phyloP scores from a whole-genome alignment of 1,140 invertebrate genomes.

The Panulirus ornatus region DNA sequence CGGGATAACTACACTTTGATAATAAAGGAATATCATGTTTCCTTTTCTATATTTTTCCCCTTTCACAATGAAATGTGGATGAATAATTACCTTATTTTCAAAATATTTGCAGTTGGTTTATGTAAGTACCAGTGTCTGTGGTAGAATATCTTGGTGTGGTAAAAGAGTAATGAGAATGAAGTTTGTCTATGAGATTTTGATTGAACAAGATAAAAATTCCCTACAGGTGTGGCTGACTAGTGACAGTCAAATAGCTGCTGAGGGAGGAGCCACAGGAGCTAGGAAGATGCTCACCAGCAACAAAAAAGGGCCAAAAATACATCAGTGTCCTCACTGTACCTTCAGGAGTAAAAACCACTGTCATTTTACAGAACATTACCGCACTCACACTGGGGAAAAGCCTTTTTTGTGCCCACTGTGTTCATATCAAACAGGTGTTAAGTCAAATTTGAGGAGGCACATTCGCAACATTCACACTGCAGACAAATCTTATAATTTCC shows the following conservation, averaged over 20 bases:
- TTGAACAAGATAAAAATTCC: slow-evolving; percentile 18
- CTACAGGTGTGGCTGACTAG: slow-evolving; percentile 33
- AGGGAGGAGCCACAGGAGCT: background rate
- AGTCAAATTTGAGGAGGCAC: background rate
- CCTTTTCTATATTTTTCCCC: background rate
- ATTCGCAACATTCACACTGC: background rate
- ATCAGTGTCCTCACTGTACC: slow-evolving; percentile 34
- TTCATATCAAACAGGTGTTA: slow-evolving; percentile 2
- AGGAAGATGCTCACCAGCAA: background rate
- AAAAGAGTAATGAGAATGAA: background rate
- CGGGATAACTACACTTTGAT: too few relatives aligned
- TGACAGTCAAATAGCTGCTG: slow-evolving; percentile 13
- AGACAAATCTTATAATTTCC: background rate
- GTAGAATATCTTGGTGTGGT: background rate
- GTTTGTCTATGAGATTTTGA: background rate
- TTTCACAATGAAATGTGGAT: background rate
- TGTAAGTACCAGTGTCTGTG: too few relatives aligned
- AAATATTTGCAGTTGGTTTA: background rate
- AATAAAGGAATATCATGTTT: background rate
- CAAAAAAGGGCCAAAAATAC: slow-evolving; percentile 12
- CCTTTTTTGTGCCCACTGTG: slow-evolving; percentile 21
- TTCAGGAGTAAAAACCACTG: slow-evolving; percentile 8
- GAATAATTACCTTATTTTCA: slow-evolving; percentile 6
- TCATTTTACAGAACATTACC: slow-evolving; percentile 30
- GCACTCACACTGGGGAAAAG: slow-evolving; percentile 48